phyloP scores from a whole-genome alignment of 2,888 invertebrate species.

The Lycophotia porphyrea region DNA sequence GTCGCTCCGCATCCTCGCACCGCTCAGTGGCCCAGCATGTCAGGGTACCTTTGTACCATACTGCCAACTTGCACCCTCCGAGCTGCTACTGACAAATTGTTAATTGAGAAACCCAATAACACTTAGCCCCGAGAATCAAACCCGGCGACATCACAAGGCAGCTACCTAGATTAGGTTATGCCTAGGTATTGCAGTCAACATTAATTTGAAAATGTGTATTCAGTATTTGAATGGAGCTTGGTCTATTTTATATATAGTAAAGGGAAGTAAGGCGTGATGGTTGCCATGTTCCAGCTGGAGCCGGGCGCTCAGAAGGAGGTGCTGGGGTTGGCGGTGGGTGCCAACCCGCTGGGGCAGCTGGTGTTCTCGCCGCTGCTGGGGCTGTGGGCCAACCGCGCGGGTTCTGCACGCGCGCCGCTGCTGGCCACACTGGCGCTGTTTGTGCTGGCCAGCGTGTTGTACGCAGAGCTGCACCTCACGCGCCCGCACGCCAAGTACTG shows the following conservation, averaged over 20 bases:
- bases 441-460: constrained; percentile 93
- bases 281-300: constrained; percentile 91
- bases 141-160: background rate
- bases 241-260: background rate
- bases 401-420: constrained; percentile 93
- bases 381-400: constrained; percentile 95
- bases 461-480: constrained; percentile 94
- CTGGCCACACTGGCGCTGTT: constrained; percentile 93
- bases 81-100: background rate
- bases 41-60: too few species aligned
- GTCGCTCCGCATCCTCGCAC: too few species aligned
- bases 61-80: too few species aligned
- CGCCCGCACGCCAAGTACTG: constrained; percentile 92
- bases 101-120: background rate
- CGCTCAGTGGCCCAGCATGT: too few species aligned
- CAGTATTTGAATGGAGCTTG: background rate
- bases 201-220: background rate
- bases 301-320: constrained; percentile 94
- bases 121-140: background rate
- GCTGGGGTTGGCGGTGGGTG: constrained; percentile 95
- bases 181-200: background rate
- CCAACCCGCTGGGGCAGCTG: constrained; percentile 96
- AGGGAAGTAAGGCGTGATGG: background rate
- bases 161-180: background rate
- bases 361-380: constrained; percentile 95